Evolutionary conservation across 2,113 vertebrate species (phyloP), one percentile per base, ranked within the genome.

Genomic region (Prolemur simus): DNA sequence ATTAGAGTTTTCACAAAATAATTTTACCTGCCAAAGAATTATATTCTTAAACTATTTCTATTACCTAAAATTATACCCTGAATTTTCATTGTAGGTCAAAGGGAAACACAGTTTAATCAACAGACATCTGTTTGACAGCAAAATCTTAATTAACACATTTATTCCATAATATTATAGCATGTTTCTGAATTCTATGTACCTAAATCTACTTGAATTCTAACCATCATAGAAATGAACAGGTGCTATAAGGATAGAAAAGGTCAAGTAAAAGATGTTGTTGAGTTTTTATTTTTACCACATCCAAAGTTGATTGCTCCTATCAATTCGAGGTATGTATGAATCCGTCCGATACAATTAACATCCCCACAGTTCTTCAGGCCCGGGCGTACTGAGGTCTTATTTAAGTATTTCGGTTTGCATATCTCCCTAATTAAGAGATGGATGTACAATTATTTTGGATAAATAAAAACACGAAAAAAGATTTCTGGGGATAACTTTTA

Each of bases 361-460:
- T 99, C 99, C 0, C 99, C 99, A 5, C 99, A 99, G 98, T 99
- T 99, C 99, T 99, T 99, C 69, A 99, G 98, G 84, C 99, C 99
- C 0, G 99, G 99, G 6, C 99, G 99, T 54, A 99, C 99, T 0
- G 99, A 99, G 0, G 99, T 99, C 98, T 99, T 99, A 98, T 99
- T 99, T 97, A 99, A 98, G 98, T 99, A 99, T 94, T 98, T 99
- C 64, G 99, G 99, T 97, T 99, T 99, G 97, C 98, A 99, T 91
- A 97, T 99, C 89, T 99, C 98, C 99, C 99, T 99, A 66, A 82
- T 97, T 93, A 98, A 98, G 15, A 94, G 95, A 98, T n/a, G 2
- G 94, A 29, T 98, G 81, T 80, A 96, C 69, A 97, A 97, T 97
- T 74, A n/a, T 80, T 52, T 47, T 93, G 89, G 97, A 94, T 95